phyloP scores from a whole-genome alignment of 2,113 vertebrate species.

The Festucalex cinctus region DNA sequence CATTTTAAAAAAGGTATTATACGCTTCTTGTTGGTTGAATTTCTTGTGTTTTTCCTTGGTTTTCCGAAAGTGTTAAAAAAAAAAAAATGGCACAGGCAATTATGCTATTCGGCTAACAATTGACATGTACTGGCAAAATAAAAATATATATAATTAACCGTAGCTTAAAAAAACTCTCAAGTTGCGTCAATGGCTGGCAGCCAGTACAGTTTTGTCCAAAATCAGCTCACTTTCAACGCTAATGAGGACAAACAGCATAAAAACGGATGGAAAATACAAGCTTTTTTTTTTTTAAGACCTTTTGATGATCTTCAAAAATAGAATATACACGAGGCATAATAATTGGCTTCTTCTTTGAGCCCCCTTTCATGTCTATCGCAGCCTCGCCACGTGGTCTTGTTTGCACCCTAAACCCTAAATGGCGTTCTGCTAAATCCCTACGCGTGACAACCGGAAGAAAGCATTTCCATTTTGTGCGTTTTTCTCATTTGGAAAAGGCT shows the following conservation, averaged over 20 bases:
- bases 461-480: slow-evolving; percentile 26
- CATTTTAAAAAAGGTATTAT: too few species aligned
- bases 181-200: too few species aligned
- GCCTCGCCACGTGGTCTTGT: slow-evolving; percentile 12
- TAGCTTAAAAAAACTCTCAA: too few species aligned
- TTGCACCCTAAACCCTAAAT: slow-evolving; percentile 20
- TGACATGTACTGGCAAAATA: too few species aligned
- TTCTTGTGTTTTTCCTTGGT: too few species aligned
- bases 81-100: too few species aligned
- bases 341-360: slow-evolving; percentile 22
- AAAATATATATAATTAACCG: too few species aligned
- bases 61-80: too few species aligned
- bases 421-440: slow-evolving; percentile 18
- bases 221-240: neutral
- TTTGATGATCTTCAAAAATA: slow-evolving; percentile 14
- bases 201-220: neutral
- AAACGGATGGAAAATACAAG: slow-evolving; percentile 2
- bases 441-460: slow-evolving; percentile 14
- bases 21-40: too few species aligned
- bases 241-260: neutral
- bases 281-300: slow-evolving; percentile 8
- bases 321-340: slow-evolving; percentile 18
- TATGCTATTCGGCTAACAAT: too few species aligned
- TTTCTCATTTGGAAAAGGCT: slow-evolving; percentile 26
- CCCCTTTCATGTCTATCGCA: slow-evolving; percentile 12